phyloP scores from a whole-genome alignment of 2,797 vertebrate species.

The Silurus aristotelis region DNA sequence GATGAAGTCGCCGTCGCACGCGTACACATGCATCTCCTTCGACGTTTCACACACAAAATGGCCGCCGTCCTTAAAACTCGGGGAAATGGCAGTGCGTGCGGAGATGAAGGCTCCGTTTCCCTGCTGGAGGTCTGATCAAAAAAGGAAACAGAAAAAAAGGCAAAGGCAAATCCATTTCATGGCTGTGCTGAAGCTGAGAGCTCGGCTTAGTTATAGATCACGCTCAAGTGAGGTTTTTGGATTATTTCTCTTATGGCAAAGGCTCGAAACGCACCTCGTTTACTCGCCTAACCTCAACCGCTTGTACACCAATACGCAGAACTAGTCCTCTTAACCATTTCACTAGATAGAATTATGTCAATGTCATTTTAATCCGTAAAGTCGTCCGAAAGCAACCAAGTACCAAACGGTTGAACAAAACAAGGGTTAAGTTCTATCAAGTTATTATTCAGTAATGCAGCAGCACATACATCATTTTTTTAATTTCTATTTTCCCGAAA shows the following conservation, averaged over 20 bases:
- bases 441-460: background rate
- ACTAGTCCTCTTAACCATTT: background rate
- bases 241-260: constrained; percentile 12
- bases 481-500: background rate
- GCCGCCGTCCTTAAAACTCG: constrained; percentile 30
- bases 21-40: constrained; percentile 7
- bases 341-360: background rate
- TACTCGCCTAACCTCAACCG: background rate
- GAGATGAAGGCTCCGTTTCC: constrained; percentile 28
- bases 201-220: constrained; percentile 1
- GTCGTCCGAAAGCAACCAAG: too few relatives aligned
- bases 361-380: background rate
- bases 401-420: background rate
- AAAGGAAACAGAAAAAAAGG: constrained; percentile 13
- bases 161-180: constrained; percentile 29
- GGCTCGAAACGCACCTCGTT: background rate
- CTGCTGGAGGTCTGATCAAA: constrained; percentile 32
- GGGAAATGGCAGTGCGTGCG: constrained; percentile 38
- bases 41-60: constrained; percentile 52
- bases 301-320: too few relatives aligned
- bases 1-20: constrained; percentile 38
- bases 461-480: background rate
- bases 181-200: constrained; percentile 15
- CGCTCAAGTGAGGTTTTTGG: constrained; percentile 30
- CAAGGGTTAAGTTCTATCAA: background rate